Percentiles rank a stretch among this genome's conserved stretches.
These are phyloP conservation scores for Oscheius sp. DNA, from an alignment of 2,888 invertebrate genomes.

Conservation along the genomic window DNA sequence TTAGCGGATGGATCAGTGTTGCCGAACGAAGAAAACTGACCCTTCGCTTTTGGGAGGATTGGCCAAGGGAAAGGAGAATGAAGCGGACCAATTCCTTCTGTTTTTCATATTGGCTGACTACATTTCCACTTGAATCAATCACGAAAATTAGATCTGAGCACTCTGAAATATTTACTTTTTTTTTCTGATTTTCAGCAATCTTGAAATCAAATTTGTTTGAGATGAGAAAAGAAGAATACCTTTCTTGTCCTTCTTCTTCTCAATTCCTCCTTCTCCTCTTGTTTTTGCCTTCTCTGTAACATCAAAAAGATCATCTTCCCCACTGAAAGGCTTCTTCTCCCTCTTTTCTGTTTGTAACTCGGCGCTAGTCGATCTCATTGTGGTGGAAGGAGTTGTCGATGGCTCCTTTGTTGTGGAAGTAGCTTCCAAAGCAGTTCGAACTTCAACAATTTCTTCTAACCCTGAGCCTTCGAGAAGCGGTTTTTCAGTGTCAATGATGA, in stretches of 20 bases:
- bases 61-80: constrained; percentile 30
- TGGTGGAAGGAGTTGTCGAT: neutral
- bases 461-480: no score
- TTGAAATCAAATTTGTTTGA: neutral
- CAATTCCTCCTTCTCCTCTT: constrained; percentile 12
- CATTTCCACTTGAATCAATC: constrained; percentile 53
- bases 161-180: constrained; percentile 28
- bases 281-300: neutral
- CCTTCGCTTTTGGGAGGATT: constrained; percentile 29
- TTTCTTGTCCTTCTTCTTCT: constrained; percentile 15
- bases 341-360: neutral
- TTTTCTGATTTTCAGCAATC: neutral
- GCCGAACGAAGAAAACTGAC: constrained; percentile 32
- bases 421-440: no score
- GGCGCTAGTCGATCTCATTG: neutral
- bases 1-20: no score
- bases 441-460: no score
- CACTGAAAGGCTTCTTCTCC: neutral
- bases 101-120: constrained; percentile 45
- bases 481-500: neutral
- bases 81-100: constrained; percentile 46
- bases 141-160: constrained; percentile 49
- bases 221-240: neutral
- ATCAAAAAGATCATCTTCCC: neutral
- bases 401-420: neutral